These are phyloP conservation scores for Diarsia mendica DNA, from an alignment of 2,888 invertebrate genomes.

Conservation along the genomic window DNA sequence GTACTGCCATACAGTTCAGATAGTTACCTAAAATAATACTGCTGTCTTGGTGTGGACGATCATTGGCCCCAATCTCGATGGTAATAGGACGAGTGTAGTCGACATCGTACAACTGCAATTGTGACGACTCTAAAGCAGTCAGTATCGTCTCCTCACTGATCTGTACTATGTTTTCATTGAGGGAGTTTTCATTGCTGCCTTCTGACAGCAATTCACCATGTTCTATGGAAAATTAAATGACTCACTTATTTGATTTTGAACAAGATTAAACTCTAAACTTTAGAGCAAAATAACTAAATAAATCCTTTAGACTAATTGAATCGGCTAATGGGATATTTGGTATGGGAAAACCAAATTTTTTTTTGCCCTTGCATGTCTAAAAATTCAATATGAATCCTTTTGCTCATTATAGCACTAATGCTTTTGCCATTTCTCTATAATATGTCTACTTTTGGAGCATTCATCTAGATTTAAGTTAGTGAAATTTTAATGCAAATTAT, in stretches of 20 bases:
- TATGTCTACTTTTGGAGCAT: neutral
- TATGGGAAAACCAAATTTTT: neutral
- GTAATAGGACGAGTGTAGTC: constrained; percentile 84
- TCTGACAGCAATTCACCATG: constrained; percentile 77
- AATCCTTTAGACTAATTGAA: neutral
- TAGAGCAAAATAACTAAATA: too few species aligned
- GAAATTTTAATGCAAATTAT: too few species aligned
- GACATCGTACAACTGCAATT: constrained; percentile 80
- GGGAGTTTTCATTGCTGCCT: constrained; percentile 73
- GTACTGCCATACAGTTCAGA: too few species aligned
- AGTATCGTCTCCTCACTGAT: constrained; percentile 86
- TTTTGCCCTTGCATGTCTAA: neutral
- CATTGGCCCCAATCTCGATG: constrained; percentile 84
- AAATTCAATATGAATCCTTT: neutral
- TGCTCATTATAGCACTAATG: neutral
- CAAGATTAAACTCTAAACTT: neutral
- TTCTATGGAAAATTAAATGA: constrained; percentile 67
- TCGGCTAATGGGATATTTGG: neutral
- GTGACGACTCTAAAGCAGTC: constrained; percentile 82
- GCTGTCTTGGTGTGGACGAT: constrained; percentile 82
- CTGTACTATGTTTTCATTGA: constrained; percentile 79
- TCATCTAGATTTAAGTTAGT: neutral
- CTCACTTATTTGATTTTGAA: constrained; percentile 1
- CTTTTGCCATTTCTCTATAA: neutral
- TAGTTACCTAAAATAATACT: constrained; percentile 82